A percentile compares a stretch with the other conserved stretches of the same genome.
Conservation (phyloP, 2,113 vertebrate species). For the Bothrops jararaca region DNA sequence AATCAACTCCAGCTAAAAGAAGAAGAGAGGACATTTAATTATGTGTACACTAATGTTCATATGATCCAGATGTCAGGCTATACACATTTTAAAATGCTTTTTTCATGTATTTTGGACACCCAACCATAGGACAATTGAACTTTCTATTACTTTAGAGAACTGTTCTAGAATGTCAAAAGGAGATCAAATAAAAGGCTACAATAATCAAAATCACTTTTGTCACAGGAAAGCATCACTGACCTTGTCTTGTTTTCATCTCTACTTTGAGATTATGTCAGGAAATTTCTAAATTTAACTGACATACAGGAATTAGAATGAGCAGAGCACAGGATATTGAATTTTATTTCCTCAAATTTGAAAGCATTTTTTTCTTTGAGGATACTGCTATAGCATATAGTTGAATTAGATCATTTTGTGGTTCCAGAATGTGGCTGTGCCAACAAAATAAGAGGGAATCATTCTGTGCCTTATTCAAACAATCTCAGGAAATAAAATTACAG, state of each 20-base stretch:
- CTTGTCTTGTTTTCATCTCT: not conserved
- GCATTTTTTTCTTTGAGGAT: not conserved
- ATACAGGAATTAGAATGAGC: not conserved
- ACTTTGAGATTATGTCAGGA: not conserved
- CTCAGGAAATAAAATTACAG: not conserved
- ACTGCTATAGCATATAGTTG: not conserved
- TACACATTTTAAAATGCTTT: not conserved
- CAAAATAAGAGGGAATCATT: not conserved
- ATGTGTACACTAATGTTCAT: not conserved
- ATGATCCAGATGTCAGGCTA: not conserved
- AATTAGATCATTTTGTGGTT: not conserved
- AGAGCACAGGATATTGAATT: not conserved
- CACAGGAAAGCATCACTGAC: not conserved
- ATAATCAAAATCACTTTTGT: not conserved
- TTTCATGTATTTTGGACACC: not conserved
- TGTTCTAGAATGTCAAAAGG: not conserved
- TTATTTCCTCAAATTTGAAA: not conserved
- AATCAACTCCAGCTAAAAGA: constrained; percentile 78
- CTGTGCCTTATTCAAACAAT: not conserved
- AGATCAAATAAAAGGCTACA: not conserved
- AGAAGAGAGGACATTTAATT: not conserved
- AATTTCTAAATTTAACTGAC: not conserved
- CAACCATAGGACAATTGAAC: not conserved
- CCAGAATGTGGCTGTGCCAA: not conserved
- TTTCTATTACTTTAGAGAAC: not conserved